Conservation (phyloP, 2,888 invertebrate genomes). For the Chromoteleia sp. region DNA sequence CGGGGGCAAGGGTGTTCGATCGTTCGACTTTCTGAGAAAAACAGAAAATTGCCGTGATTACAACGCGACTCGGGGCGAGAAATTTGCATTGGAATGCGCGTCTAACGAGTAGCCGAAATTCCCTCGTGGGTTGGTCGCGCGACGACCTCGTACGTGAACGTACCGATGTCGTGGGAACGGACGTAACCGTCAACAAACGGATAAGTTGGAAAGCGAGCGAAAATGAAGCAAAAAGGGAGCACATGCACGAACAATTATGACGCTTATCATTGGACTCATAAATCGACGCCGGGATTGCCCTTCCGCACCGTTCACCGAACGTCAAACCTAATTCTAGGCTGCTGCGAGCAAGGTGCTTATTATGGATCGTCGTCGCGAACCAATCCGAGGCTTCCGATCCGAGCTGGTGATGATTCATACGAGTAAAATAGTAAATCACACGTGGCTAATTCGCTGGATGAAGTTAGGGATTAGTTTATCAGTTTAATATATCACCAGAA, state of each 20-base stretch:
- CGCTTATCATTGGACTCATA: conserved; percentile 66
- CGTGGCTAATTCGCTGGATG: neutral
- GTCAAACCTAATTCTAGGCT: conserved; percentile 60
- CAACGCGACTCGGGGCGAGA: conserved; percentile 79
- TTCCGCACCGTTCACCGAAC: conserved; percentile 57
- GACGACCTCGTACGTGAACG: conserved; percentile 76
- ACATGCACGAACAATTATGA: conserved; percentile 57
- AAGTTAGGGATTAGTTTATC: no score
- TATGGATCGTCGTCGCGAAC: conserved; percentile 46
- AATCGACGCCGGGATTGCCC: conserved; percentile 46
- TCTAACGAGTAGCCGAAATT: conserved; percentile 80
- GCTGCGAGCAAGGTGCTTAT: conserved; percentile 57
- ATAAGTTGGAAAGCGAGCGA: neutral
- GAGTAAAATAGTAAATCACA: conserved; percentile 26
- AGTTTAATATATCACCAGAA: no score
- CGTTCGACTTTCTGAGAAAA: conserved; percentile 82
- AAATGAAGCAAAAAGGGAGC: conserved; percentile 37
- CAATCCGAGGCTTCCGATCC: conserved; percentile 28
- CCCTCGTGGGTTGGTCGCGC: conserved; percentile 53
- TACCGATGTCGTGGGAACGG: conserved; percentile 79
- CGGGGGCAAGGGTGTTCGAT: conserved; percentile 61
- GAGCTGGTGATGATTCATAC: conserved; percentile 10
- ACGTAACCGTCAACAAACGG: conserved; percentile 35
- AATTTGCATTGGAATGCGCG: conserved; percentile 84
- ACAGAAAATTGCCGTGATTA: conserved; percentile 83